Percentiles rank a stretch among this genome's conserved stretches.
Evolutionary conservation across 2,888 invertebrate genomes (phyloP).

Genomic region (Tachina fera): DNA sequence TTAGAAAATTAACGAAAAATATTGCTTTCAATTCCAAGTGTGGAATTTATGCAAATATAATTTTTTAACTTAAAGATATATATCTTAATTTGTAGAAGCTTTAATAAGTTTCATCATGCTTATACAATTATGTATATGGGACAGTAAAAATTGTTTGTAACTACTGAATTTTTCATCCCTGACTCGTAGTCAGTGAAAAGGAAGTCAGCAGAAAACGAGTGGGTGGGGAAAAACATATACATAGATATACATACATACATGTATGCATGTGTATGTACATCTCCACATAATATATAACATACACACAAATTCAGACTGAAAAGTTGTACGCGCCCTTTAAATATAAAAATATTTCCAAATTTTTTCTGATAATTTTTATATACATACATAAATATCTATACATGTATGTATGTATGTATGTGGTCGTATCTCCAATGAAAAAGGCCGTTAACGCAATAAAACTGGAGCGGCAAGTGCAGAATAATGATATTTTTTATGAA

Average conservation of each 20-base stretch:
- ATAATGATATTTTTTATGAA: conserved; percentile 54
- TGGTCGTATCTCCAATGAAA: neutral
- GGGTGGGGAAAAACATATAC: conserved; percentile 9
- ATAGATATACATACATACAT: too few relatives aligned
- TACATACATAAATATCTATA: too few relatives aligned
- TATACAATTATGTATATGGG: neutral
- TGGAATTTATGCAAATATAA: too few relatives aligned
- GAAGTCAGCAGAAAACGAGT: neutral
- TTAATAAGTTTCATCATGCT: neutral
- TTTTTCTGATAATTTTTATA: neutral
- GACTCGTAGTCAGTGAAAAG: conserved; percentile 21
- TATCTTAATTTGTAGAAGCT: neutral
- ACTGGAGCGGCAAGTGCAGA: conserved; percentile 7
- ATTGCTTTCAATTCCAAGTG: too few relatives aligned
- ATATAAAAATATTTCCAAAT: conserved; percentile 38
- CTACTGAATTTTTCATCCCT: conserved; percentile 6
- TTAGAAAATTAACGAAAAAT: too few relatives aligned
- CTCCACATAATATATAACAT: conserved; percentile 7
- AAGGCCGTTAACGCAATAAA: conserved; percentile 21
- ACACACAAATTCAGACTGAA: conserved; percentile 25
- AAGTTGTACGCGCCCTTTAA: conserved; percentile 54
- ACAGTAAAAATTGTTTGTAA: neutral
- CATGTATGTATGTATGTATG: too few relatives aligned
- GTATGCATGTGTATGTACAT: neutral
- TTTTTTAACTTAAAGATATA: too few relatives aligned